A percentile compares a stretch with the other conserved stretches of the same genome.
phyloP scores from a whole-genome alignment of 2,797 vertebrate genomes.

The Avahi laniger region DNA sequence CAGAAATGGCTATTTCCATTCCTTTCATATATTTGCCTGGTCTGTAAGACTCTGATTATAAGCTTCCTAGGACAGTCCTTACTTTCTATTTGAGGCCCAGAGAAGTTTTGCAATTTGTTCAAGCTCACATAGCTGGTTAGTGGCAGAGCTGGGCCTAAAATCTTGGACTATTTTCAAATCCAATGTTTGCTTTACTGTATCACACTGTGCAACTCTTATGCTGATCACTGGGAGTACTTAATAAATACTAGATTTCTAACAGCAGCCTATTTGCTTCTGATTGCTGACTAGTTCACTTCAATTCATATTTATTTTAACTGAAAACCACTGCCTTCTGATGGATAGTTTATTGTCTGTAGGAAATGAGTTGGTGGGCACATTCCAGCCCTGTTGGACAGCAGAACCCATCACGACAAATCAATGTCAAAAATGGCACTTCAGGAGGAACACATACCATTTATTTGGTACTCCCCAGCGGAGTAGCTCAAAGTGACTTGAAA shows the following conservation, averaged over 20 bases:
- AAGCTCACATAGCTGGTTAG: neutral
- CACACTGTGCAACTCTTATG: constrained; percentile 66
- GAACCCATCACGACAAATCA: constrained; percentile 68
- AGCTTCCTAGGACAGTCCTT: neutral
- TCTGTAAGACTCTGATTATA: constrained; percentile 30
- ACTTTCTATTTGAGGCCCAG: constrained; percentile 6
- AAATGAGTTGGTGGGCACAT: constrained; percentile 67
- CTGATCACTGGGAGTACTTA: constrained; percentile 56
- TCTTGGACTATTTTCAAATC: constrained; percentile 54
- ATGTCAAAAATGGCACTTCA: constrained; percentile 60
- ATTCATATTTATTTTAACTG: constrained; percentile 69
- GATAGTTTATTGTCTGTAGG: constrained; percentile 2
- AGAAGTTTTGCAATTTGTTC: constrained; percentile 31
- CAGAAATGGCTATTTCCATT: constrained; percentile 51
- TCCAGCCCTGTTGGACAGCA: constrained; percentile 67
- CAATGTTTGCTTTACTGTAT: constrained; percentile 1
- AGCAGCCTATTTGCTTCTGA: constrained; percentile 64
- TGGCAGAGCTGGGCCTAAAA: neutral
- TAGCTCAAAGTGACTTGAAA: constrained; percentile 68
- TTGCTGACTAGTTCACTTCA: constrained; percentile 63
- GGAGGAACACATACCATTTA: constrained; percentile 65
- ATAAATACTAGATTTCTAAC: constrained; percentile 68
- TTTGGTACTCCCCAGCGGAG: constrained; percentile 61
- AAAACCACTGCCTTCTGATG: constrained; percentile 60
- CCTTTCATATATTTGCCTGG: constrained; percentile 8